Evolutionary conservation across 2,797 vertebrate species (phyloP), one percentile per base, ranked within the genome.

Genomic region (Siniperca undulata): DNA sequence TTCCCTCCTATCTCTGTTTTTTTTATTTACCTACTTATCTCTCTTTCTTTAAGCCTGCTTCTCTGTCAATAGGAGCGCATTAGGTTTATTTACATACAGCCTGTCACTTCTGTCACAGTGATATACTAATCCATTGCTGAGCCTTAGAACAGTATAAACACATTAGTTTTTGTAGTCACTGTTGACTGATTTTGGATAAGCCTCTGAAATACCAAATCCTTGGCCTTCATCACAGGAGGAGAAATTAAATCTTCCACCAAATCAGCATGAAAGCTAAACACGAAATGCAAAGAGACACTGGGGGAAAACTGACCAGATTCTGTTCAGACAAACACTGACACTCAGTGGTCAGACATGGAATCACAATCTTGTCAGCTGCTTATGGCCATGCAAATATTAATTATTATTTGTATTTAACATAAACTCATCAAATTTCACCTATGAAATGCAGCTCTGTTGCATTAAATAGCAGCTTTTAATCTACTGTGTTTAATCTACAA

Each of bases 301-400:
- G 5, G 16, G 24, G 52, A 34, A 62, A 69, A 74, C 14, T 17
- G 46, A 46, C 40, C 13, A 34, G 66, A 30, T 67, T 46, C 30
- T 78, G 20, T 74, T 81, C 38, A 85, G 86, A 62, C 65, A 80
- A 93, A 94, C 86, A 93, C 81, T 90, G 93, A 88, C 93, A 86
- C 89, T 14, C n/a, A 48, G 88, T 93, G 95, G 91, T 71, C 17
- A 70, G 14, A 53, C 12, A 36, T 55, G 13, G 46, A 69, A 91
- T 20, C 27, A 48, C 79, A 86, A 27, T 11, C 8, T 2, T 44
- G 22, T 38, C 2, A 64, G 22, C 14, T 0, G 3, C 55, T 62
- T 27, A 19, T 2, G 7, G 17, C 16, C 11, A 50, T 59, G 14
- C 44, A 59, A 40, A 58, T 66, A 46, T 16, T 10, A 8, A 38